Percentiles rank a stretch among this genome's conserved stretches.
Evolutionary conservation across 2,113 vertebrate genomes (phyloP).

Genomic region (Callipepla californica): DNA sequence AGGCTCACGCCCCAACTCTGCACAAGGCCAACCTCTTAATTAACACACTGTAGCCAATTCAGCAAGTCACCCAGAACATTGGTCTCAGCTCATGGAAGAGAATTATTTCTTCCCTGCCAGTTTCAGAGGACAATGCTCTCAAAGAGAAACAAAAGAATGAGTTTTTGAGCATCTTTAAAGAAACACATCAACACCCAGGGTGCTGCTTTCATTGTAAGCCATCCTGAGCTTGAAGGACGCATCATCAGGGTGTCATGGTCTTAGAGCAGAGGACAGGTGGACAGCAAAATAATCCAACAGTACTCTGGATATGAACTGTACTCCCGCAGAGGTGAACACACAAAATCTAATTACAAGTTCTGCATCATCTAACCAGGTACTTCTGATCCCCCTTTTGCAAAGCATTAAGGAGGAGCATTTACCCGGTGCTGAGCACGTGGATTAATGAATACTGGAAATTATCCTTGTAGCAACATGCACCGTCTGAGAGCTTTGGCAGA

Average conservation of each 20-base stretch:
- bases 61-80: accelerated
- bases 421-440: neutral
- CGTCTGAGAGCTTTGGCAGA: neutral
- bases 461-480: accelerated
- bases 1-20: neutral
- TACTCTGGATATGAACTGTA: neutral
- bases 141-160: accelerated
- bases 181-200: neutral
- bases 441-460: neutral
- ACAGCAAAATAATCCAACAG: neutral
- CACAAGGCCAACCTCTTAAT: neutral
- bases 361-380: neutral
- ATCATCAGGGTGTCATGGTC: neutral
- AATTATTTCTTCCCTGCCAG: neutral
- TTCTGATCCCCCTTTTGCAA: neutral
- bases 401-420: neutral
- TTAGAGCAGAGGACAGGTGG: neutral
- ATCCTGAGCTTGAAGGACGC: neutral
- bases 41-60: neutral
- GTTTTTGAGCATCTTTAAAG: neutral
- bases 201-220: neutral
- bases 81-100: neutral
- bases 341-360: neutral
- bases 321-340: neutral
- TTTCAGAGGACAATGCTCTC: neutral